These are phyloP conservation scores for Nesometra sesokonis DNA, from an alignment of 35 echinoderm and acorn worm genomes.

Conservation along the genomic window DNA sequence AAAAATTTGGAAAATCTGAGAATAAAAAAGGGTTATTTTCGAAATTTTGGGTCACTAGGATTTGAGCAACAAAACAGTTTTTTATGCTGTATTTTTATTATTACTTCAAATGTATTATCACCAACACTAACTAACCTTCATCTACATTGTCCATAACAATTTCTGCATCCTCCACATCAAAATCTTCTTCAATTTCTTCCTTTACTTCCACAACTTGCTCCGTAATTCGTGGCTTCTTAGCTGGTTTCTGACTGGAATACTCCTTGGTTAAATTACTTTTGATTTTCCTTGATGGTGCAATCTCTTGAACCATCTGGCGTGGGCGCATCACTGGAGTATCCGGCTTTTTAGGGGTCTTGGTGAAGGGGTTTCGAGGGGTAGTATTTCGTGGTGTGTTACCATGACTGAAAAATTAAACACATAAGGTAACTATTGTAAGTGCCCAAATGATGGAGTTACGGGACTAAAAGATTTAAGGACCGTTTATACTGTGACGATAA, in stretches of 20 bases:
- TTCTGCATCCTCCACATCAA: conserved; percentile 12
- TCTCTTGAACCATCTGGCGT: conserved; percentile 25
- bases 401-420: background rate
- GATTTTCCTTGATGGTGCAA: conserved; percentile 12
- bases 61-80: too few relatives aligned
- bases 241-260: background rate
- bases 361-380: conserved; percentile 40
- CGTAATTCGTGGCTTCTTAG: conserved; percentile 3
- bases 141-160: background rate
- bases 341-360: conserved; percentile 42
- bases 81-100: too few relatives aligned
- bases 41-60: too few relatives aligned
- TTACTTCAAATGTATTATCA: too few relatives aligned
- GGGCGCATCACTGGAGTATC: conserved; percentile 15
- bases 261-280: background rate
- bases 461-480: too few relatives aligned
- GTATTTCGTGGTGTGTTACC: conserved; percentile 25
- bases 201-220: conserved; percentile 6
- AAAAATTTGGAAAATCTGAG: too few relatives aligned
- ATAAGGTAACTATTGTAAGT: background rate
- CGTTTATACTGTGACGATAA: too few relatives aligned
- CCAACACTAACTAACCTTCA: too few relatives aligned
- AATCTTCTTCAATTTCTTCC: conserved; percentile 30
- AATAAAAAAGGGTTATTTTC: too few relatives aligned
- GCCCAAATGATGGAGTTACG: too few relatives aligned